These are phyloP conservation scores for Heliconius ismenius DNA, from an alignment of 2,888 invertebrate species.

Conservation along the genomic window DNA sequence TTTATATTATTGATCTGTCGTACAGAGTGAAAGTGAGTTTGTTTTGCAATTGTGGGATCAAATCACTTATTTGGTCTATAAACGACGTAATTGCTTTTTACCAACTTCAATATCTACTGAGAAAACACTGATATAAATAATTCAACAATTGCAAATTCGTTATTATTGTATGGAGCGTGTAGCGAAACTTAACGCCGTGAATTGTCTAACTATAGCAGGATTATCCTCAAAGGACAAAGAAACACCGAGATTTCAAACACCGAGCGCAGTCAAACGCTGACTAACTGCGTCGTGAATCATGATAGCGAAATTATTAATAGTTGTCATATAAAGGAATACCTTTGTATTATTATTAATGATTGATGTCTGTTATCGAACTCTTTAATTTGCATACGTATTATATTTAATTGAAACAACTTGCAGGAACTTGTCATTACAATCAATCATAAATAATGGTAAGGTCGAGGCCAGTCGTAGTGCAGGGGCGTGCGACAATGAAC, in stretches of 20 bases:
- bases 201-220: not conserved
- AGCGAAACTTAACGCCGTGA: too few relatives aligned
- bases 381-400: not conserved
- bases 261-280: too few relatives aligned
- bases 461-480: too few relatives aligned
- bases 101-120: too few relatives aligned
- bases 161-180: too few relatives aligned
- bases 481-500: too few relatives aligned
- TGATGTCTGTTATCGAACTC: not conserved
- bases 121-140: too few relatives aligned
- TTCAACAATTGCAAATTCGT: not conserved
- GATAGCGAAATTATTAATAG: constrained; percentile 3
- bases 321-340: not conserved
- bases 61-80: too few relatives aligned
- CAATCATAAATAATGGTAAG: constrained; percentile 1
- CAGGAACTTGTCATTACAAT: constrained; percentile 9
- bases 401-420: not conserved
- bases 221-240: not conserved
- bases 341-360: constrained; percentile 15
- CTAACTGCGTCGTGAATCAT: not conserved
- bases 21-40: too few relatives aligned
- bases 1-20: too few relatives aligned
- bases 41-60: too few relatives aligned
- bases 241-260: not conserved
- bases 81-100: too few relatives aligned